Conservation (phyloP, 2,888 invertebrate genomes). For the Sympetrum striolatum region DNA sequence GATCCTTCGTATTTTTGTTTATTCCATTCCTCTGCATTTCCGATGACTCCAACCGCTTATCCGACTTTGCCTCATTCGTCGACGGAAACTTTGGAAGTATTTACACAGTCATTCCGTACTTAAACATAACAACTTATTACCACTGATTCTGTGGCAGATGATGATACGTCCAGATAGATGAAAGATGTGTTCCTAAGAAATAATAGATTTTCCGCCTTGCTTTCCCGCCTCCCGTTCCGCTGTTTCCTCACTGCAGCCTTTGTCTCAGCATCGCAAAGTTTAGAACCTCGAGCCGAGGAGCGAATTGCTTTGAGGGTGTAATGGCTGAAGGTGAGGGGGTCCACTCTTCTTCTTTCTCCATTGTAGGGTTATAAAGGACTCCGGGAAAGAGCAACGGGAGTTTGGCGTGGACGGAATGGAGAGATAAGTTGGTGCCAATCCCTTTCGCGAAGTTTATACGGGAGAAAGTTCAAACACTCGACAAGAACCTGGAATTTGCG, state of each 20-base stretch:
- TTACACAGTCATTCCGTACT: background rate
- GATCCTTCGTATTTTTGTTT: background rate
- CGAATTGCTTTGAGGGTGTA: background rate
- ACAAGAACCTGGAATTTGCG: conserved; percentile 22
- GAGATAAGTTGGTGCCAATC: conserved; percentile 40
- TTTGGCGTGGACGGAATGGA: conserved; percentile 7
- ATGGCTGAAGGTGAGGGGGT: background rate
- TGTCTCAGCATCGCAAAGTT: conserved; percentile 15
- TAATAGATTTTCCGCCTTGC: conserved; percentile 19
- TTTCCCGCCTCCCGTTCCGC: background rate
- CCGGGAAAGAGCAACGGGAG: conserved; percentile 18
- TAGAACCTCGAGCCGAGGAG: background rate
- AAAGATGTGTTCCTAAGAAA: background rate
- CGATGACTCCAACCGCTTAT: background rate
- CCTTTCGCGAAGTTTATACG: conserved; percentile 31
- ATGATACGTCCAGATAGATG: background rate
- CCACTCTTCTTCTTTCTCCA: background rate
- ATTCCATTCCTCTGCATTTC: background rate
- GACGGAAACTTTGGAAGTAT: background rate
- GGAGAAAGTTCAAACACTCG: conserved; percentile 23
- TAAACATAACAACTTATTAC: background rate
- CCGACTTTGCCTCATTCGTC: background rate
- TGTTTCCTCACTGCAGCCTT: background rate
- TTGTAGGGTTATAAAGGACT: conserved; percentile 24
- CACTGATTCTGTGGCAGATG: background rate